Evolutionary conservation across 2,797 vertebrate species (phyloP).

Genomic region (Hirundo rustica): DNA sequence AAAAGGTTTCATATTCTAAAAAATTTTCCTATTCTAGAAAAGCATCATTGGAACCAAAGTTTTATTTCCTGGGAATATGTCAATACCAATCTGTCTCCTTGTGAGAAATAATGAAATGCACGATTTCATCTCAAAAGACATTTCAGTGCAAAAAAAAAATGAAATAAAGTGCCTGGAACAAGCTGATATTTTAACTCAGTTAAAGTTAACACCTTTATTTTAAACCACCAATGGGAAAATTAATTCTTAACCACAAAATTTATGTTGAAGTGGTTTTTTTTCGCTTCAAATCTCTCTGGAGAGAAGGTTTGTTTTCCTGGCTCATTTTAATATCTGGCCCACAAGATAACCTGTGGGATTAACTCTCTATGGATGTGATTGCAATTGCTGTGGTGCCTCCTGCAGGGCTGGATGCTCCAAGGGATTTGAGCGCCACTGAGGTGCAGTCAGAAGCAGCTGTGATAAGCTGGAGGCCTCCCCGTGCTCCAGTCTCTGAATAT

Average conservation of each 20-base stretch:
- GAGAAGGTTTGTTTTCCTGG: not conserved
- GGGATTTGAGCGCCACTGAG: conserved; percentile 85
- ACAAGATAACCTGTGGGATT: not conserved
- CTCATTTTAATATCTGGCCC: not conserved
- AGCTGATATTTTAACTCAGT: not conserved
- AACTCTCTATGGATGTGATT: not conserved
- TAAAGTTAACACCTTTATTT: not conserved
- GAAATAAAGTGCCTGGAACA: not conserved
- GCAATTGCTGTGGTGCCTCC: not conserved
- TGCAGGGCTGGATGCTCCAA: conserved; percentile 89
- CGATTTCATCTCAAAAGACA: not conserved
- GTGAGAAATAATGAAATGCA: not conserved
- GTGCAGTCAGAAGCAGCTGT: conserved; percentile 88
- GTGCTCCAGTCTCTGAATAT: conserved; percentile 88
- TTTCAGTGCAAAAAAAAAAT: not conserved
- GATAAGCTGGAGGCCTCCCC: conserved; percentile 89
- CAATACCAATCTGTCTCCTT: not conserved
- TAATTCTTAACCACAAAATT: not conserved
- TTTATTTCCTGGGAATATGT: not conserved
- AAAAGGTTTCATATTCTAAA: not conserved
- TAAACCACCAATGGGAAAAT: not conserved
- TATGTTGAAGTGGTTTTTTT: not conserved
- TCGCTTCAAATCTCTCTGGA: not conserved
- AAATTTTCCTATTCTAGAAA: not conserved
- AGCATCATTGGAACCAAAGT: not conserved